Conservation (phyloP, 2,888 invertebrate species). For the Nesidiocoris tenuis region DNA sequence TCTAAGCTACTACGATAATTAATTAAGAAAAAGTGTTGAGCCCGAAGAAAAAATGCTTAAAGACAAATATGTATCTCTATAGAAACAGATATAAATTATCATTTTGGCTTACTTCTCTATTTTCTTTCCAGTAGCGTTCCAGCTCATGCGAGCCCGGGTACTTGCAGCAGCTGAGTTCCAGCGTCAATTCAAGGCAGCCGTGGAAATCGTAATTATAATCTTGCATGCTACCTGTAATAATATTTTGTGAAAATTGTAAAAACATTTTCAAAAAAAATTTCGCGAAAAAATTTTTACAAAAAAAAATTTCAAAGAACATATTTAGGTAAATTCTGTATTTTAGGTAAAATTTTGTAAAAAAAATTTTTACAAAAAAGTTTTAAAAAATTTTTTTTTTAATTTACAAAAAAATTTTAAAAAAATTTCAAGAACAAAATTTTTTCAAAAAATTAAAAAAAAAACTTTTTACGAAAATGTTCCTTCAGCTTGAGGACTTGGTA, state of each 20-base stretch:
- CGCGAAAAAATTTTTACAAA: background rate
- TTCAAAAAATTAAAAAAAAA: background rate
- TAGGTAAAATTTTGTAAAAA: too few species aligned
- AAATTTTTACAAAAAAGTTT: background rate
- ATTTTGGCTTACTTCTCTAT: conserved; percentile 24
- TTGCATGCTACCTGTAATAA: conserved; percentile 34
- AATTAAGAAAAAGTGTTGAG: too few species aligned
- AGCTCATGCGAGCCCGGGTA: conserved; percentile 9
- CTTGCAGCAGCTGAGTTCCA: conserved; percentile 40
- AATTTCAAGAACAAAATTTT: too few species aligned
- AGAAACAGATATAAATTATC: too few species aligned
- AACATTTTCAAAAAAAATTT: background rate
- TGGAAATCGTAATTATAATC: conserved; percentile 43
- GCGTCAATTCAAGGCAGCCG: conserved; percentile 33
- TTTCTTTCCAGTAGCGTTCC: conserved; percentile 18
- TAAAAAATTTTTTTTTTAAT: background rate
- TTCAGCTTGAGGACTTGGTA: background rate
- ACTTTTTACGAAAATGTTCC: background rate
- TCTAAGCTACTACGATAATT: too few species aligned
- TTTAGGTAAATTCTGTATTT: background rate
- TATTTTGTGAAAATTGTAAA: background rate
- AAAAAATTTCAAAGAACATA: background rate
- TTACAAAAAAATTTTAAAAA: background rate
- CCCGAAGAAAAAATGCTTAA: too few species aligned
- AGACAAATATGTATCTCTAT: too few species aligned